Evolutionary conservation across 2,888 invertebrate species (phyloP).

Genomic region (Amaurobius ferox): DNA sequence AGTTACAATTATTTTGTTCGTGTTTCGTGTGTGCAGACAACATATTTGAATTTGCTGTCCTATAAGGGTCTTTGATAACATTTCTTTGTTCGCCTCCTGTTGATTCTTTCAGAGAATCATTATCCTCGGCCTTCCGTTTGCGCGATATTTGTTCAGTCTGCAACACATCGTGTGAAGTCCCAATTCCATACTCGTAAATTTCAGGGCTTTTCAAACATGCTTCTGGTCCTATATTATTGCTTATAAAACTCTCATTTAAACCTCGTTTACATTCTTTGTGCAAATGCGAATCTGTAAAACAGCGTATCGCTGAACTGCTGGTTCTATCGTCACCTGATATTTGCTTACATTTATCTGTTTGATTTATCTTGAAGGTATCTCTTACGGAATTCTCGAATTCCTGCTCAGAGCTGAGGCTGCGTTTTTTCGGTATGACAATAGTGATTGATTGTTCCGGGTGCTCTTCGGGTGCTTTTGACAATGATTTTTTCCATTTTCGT

Average conservation of each 20-base stretch:
- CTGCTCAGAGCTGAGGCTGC: conserved; percentile 53
- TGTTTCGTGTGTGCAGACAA: too few relatives aligned
- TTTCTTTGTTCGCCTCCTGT: neutral
- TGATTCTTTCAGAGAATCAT: neutral
- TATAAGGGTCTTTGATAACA: neutral
- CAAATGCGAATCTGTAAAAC: too few relatives aligned
- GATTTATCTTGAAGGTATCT: neutral
- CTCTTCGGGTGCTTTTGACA: neutral
- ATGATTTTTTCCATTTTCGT: conserved; percentile 30
- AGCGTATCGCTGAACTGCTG: too few relatives aligned
- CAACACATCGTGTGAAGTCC: too few relatives aligned
- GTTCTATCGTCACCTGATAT: too few relatives aligned
- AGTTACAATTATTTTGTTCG: neutral
- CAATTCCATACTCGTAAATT: too few relatives aligned
- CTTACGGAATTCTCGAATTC: conserved; percentile 26
- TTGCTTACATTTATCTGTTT: neutral
- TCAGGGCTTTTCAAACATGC: too few relatives aligned
- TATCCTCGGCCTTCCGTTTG: conserved; percentile 25
- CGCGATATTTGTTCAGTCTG: conserved; percentile 3
- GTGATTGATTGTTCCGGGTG: conserved; percentile 37
- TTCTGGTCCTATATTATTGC: too few relatives aligned
- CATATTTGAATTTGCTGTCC: too few relatives aligned
- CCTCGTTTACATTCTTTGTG: too few relatives aligned
- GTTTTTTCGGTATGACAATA: conserved; percentile 52
- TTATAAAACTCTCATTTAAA: too few relatives aligned